phyloP scores from a whole-genome alignment of 2,113 vertebrate genomes.

The Upupa epops region DNA sequence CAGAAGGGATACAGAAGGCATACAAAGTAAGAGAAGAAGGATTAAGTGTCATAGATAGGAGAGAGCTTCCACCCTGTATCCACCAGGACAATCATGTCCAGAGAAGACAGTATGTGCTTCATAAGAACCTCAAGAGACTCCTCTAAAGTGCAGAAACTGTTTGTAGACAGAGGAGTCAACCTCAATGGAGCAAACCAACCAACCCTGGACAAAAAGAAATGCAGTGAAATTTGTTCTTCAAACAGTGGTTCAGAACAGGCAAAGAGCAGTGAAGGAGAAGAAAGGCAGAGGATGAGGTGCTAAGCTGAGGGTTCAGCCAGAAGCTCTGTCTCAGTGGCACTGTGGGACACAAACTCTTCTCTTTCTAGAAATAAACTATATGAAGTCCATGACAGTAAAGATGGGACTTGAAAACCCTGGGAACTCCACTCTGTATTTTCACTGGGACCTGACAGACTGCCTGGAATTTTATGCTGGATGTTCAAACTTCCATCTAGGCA shows the following conservation, averaged over 20 bases:
- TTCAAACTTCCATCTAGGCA: neutral
- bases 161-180: neutral
- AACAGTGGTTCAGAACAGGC: neutral
- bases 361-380: neutral
- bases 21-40: too few relatives aligned
- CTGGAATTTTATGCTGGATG: fast-evolving
- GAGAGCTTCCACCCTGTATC: neutral
- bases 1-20: too few relatives aligned
- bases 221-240: neutral
- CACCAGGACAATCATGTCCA: neutral
- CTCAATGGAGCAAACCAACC: neutral
- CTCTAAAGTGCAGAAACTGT: neutral
- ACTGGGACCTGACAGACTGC: neutral
- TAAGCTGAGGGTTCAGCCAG: neutral
- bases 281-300: neutral
- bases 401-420: neutral
- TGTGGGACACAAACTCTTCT: neutral
- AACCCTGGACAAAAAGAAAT: neutral
- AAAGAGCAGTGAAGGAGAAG: neutral
- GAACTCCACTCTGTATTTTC: neutral
- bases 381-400: neutral
- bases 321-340: neutral
- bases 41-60: neutral
- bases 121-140: neutral
- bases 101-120: neutral